These are phyloP conservation scores for Gulo gulo DNA, from an alignment of 2,113 vertebrate genomes.

Conservation along the genomic window DNA sequence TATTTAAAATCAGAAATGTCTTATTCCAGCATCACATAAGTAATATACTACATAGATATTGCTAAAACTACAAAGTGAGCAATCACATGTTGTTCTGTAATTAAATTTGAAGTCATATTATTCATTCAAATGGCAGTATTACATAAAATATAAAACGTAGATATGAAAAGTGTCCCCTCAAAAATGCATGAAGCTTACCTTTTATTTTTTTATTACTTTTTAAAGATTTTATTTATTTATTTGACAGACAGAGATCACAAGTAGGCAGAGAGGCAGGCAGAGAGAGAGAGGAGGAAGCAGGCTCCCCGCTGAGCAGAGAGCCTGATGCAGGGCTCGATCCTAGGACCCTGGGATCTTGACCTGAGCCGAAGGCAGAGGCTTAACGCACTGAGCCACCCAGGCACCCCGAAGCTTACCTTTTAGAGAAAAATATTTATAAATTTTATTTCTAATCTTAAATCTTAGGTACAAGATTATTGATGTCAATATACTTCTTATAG, in stretches of 20 bases:
- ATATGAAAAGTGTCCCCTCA: not conserved
- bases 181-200: not conserved
- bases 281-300: too few species aligned
- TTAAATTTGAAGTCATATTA: not conserved
- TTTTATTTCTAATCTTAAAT: not conserved
- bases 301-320: too few species aligned
- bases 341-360: too few species aligned
- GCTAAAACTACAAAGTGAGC: not conserved
- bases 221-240: too few species aligned
- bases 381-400: too few species aligned
- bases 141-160: not conserved
- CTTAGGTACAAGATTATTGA: not conserved
- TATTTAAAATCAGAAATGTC: constrained; percentile 34
- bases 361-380: too few species aligned
- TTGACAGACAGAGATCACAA: too few species aligned
- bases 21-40: not conserved
- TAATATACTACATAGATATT: not conserved
- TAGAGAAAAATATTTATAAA: not conserved
- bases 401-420: not conserved
- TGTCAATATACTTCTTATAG: not conserved
- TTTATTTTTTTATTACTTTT: too few species aligned
- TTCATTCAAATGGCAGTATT: not conserved
- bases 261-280: too few species aligned
- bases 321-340: too few species aligned
- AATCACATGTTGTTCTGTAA: not conserved